Conservation (phyloP, 2,888 invertebrate genomes). For the Homarus gammarus region DNA sequence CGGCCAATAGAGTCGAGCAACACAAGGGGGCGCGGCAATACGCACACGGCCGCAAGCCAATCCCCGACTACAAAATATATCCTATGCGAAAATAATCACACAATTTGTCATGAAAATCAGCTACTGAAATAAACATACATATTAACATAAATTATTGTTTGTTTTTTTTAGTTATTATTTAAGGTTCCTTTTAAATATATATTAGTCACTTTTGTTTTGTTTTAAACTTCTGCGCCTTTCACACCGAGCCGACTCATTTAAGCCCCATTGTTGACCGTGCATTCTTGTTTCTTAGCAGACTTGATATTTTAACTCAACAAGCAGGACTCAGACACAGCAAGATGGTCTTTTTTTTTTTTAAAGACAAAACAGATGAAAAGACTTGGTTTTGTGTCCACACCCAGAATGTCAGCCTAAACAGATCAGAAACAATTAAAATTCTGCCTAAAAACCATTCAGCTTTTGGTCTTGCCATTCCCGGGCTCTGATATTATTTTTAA, state of each 20-base stretch:
- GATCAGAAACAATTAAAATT: conserved; percentile 35
- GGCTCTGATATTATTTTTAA: conserved; percentile 25
- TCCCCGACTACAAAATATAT: too few relatives aligned
- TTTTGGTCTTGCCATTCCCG: conserved; percentile 35
- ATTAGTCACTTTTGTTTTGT: background rate
- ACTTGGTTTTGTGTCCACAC: conserved; percentile 28
- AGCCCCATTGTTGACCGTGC: background rate
- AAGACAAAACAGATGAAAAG: conserved; percentile 28
- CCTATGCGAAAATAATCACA: too few relatives aligned
- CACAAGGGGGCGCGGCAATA: too few relatives aligned
- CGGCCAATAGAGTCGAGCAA: too few relatives aligned
- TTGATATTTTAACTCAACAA: background rate
- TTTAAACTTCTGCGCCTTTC: background rate
- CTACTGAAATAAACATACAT: too few relatives aligned
- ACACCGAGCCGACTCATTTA: background rate
- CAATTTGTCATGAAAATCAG: background rate
- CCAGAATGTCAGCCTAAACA: conserved; percentile 32
- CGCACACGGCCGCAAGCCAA: too few relatives aligned
- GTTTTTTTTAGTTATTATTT: too few relatives aligned
- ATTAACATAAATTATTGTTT: too few relatives aligned
- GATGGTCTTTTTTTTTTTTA: background rate
- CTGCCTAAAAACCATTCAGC: conserved; percentile 19
- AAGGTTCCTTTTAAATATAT: background rate
- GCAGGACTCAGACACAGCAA: conserved; percentile 41
- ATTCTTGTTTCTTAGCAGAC: background rate